phyloP scores from a whole-genome alignment of 2,888 invertebrate genomes.

The Trissonchulus sp. region DNA sequence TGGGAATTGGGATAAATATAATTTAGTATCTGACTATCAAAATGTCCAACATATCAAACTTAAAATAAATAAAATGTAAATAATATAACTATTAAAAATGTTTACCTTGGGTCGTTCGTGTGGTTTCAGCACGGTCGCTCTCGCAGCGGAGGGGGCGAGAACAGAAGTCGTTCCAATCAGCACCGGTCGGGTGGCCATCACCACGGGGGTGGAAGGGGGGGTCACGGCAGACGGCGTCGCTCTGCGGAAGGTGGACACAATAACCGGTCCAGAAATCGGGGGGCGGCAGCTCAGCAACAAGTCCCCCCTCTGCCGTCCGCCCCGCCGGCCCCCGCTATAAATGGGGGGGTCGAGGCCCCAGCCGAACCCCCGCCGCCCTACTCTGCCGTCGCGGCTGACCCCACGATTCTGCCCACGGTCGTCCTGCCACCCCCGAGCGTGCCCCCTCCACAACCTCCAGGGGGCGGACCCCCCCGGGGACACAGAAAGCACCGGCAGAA shows the following conservation, averaged over 20 bases:
- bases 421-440: not conserved
- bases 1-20: too few species aligned
- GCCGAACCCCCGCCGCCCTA: constrained; percentile 13
- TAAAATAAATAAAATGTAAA: too few species aligned
- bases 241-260: not conserved
- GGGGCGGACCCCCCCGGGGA: constrained; percentile 3
- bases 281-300: not conserved
- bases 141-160: not conserved
- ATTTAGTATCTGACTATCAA: too few species aligned
- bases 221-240: too few species aligned
- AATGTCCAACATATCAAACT: too few species aligned
- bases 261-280: not conserved
- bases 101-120: too few species aligned
- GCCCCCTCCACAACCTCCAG: not conserved
- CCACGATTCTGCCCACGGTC: not conserved
- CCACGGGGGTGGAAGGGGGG: not conserved
- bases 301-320: not conserved
- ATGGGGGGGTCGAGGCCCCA: too few species aligned
- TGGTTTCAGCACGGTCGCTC: not conserved
- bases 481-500: constrained; percentile 7
- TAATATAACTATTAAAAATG: too few species aligned
- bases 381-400: not conserved
- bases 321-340: not conserved
- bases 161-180: not conserved
- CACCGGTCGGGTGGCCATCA: not conserved